phyloP scores from a whole-genome alignment of 2,113 vertebrate species.

The Maylandia zebra region DNA sequence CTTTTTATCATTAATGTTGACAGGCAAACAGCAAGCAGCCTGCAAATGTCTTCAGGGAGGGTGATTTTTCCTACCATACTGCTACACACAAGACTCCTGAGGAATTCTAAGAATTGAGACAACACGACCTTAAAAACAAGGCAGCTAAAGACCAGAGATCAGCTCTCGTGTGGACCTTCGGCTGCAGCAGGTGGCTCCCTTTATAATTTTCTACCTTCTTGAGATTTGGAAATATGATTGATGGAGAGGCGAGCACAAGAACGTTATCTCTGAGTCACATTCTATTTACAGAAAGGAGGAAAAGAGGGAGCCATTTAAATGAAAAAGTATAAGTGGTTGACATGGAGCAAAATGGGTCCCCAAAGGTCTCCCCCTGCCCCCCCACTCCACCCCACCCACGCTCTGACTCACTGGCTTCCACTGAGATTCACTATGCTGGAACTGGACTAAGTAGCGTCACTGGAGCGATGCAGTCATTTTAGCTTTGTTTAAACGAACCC shows the following conservation, averaged over 20 bases:
- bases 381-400: background rate
- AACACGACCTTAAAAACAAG: background rate
- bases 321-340: background rate
- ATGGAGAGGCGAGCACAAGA: background rate
- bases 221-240: background rate
- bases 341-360: background rate
- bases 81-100: background rate
- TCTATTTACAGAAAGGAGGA: background rate
- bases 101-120: conserved; percentile 34
- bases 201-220: background rate
- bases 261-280: background rate
- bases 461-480: conserved; percentile 10
- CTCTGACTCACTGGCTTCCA: background rate
- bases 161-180: background rate
- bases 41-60: background rate
- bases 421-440: conserved; percentile 1
- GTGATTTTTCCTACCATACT: background rate
- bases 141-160: background rate
- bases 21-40: conserved; percentile 14
- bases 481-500: conserved; percentile 15
- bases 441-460: background rate
- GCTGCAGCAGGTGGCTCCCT: background rate
- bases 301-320: background rate
- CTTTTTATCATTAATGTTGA: background rate
- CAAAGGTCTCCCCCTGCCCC: background rate